These are phyloP conservation scores for Panopea generosa DNA, from an alignment of 2,888 invertebrate species.

Conservation along the genomic window DNA sequence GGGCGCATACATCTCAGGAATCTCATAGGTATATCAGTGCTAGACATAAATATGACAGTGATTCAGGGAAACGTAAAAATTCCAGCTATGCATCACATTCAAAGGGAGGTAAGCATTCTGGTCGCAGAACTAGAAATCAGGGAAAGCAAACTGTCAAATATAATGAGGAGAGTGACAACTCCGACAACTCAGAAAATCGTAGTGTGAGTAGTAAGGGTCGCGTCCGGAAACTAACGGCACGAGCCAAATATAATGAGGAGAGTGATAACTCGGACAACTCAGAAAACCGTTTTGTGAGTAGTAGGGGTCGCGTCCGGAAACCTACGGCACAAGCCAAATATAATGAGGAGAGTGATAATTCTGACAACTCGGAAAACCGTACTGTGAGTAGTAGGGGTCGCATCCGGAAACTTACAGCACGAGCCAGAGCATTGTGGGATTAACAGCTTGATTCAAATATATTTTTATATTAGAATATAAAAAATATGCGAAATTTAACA, in stretches of 20 bases:
- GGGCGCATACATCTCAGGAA: conserved; percentile 15
- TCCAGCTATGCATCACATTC: conserved; percentile 41
- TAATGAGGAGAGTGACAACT: conserved; percentile 76
- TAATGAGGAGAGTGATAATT: conserved; percentile 77
- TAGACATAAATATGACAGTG: background rate
- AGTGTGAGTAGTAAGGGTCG: conserved; percentile 92
- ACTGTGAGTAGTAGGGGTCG: conserved; percentile 91
- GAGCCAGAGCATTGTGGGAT: conserved; percentile 71
- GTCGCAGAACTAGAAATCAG: conserved; percentile 79
- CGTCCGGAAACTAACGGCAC: conserved; percentile 91
- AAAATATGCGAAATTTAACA: no score
- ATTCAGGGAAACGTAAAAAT: conserved; percentile 3
- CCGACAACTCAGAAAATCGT: conserved; percentile 53
- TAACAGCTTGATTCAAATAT: no score
- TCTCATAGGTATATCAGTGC: conserved; percentile 2
- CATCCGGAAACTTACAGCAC: conserved; percentile 91
- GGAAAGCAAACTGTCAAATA: conserved; percentile 84
- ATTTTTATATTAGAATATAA: no score
- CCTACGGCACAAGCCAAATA: conserved; percentile 87
- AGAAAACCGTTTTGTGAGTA: conserved; percentile 89
- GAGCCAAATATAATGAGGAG: conserved; percentile 83
- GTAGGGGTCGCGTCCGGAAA: conserved; percentile 93
- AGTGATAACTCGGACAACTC: conserved; percentile 66
- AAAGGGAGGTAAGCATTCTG: conserved; percentile 32
- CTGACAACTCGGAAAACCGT: conserved; percentile 53